phyloP scores from a whole-genome alignment of 1,140 invertebrate genomes.

The Drosophila tropicalis region DNA sequence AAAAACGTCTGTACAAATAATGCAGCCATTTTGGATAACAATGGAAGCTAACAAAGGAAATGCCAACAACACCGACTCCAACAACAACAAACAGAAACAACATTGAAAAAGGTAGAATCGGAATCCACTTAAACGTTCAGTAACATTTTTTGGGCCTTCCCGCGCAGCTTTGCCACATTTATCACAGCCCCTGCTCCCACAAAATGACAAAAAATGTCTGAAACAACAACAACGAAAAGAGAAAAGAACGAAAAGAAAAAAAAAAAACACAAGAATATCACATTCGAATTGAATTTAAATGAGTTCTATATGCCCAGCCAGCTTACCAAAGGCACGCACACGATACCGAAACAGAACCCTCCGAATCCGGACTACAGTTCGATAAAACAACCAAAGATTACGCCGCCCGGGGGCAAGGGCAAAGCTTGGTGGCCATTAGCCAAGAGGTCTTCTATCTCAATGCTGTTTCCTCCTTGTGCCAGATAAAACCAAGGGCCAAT shows the following conservation, averaged over 20 bases:
- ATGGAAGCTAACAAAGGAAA: constrained; percentile 74
- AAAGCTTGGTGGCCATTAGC: constrained; percentile 54
- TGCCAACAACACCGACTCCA: constrained; percentile 40
- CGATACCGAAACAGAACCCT: constrained; percentile 17
- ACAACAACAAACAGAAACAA: constrained; percentile 38
- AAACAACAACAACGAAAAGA: constrained; percentile 44
- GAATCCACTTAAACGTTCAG: constrained; percentile 75
- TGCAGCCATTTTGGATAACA: constrained; percentile 79
- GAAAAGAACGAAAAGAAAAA: constrained; percentile 20
- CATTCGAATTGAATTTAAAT: constrained; percentile 81
- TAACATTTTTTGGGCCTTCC: constrained; percentile 35
- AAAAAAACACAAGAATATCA: constrained; percentile 63
- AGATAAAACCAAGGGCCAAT: constrained; percentile 14
- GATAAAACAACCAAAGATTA: constrained; percentile 62
- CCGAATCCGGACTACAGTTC: constrained; percentile 49
- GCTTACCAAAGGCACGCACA: constrained; percentile 1
- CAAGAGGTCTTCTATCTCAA: constrained; percentile 13
- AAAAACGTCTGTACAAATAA: constrained; percentile 72
- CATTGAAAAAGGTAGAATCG: constrained; percentile 67
- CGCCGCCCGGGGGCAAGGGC: constrained; percentile 42
- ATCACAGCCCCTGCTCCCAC: constrained; percentile 64
- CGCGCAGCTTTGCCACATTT: constrained; percentile 59
- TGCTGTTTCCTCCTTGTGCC: not conserved
- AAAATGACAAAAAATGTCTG: constrained; percentile 18
- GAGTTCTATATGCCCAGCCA: constrained; percentile 58